Conservation (phyloP, 2,113 vertebrate species). For the Fregata magnificens region DNA sequence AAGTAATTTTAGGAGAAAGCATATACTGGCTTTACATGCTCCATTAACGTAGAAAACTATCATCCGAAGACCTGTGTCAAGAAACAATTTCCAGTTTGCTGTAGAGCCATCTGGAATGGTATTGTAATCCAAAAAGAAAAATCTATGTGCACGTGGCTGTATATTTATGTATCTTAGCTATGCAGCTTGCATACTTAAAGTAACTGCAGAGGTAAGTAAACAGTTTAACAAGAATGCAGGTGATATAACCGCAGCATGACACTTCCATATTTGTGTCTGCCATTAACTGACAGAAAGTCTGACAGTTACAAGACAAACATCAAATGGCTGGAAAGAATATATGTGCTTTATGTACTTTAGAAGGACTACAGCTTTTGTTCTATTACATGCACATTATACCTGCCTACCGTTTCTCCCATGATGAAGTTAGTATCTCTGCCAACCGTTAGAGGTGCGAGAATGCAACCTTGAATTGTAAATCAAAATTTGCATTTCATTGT, state of each 20-base stretch:
- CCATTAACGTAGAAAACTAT: not conserved
- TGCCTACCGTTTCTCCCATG: not conserved
- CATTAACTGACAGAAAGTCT: not conserved
- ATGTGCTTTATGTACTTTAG: not conserved
- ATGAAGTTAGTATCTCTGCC: not conserved
- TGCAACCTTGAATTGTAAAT: not conserved
- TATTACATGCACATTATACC: not conserved
- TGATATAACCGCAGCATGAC: not conserved
- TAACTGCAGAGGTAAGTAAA: not conserved
- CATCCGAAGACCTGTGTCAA: not conserved
- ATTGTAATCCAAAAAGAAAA: not conserved
- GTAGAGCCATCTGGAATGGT: not conserved
- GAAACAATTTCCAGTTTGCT: not conserved
- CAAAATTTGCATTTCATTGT: not conserved
- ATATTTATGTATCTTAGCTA: not conserved
- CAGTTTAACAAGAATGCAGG: not conserved
- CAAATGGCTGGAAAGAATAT: not conserved
- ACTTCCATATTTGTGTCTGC: not conserved
- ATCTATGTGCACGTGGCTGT: not conserved
- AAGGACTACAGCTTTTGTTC: not conserved
- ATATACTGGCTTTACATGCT: not conserved
- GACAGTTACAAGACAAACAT: not conserved
- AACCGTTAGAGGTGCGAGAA: not conserved
- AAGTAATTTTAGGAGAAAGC: not conserved
- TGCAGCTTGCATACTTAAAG: not conserved